Conservation (phyloP, 2,888 invertebrate genomes). For the Acrobasis consociella region DNA sequence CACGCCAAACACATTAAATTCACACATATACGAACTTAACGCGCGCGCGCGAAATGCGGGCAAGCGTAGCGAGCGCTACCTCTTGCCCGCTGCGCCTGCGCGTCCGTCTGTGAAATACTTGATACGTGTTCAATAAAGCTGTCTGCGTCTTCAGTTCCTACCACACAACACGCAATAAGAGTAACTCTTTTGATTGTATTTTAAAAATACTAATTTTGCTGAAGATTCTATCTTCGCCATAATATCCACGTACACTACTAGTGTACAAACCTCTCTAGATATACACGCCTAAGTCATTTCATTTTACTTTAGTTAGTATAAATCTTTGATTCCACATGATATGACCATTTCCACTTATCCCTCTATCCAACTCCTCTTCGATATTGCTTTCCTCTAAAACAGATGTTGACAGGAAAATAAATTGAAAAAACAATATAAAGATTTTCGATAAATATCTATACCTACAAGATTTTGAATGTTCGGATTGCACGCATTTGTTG, state of each 20-base stretch:
- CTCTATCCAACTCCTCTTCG: constrained; percentile 61
- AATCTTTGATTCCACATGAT: constrained; percentile 75
- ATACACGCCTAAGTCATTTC: constrained; percentile 67
- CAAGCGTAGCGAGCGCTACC: background rate
- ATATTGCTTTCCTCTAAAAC: constrained; percentile 68
- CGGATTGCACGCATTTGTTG: constrained; percentile 64
- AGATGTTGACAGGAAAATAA: constrained; percentile 49
- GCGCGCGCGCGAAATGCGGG: constrained; percentile 26
- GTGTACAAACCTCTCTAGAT: constrained; percentile 65
- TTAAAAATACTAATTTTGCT: constrained; percentile 73
- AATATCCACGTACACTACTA: constrained; percentile 63
- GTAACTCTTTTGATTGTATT: constrained; percentile 64
- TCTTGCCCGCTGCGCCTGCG: constrained; percentile 6
- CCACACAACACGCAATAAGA: constrained; percentile 59
- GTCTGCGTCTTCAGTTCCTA: constrained; percentile 54
- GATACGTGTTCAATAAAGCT: constrained; percentile 46
- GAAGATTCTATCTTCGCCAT: constrained; percentile 76
- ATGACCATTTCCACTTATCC: constrained; percentile 72
- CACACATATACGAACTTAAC: constrained; percentile 46
- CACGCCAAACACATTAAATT: constrained; percentile 68
- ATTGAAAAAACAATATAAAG: constrained; percentile 38
- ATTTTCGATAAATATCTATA: constrained; percentile 45
- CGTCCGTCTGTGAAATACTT: constrained; percentile 6
- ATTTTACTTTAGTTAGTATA: constrained; percentile 66
- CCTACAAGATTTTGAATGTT: constrained; percentile 52